A percentile compares a stretch with the other conserved stretches of the same genome.
Conservation (phyloP, 2,113 vertebrate species). For the Ictalurus punctatus region DNA sequence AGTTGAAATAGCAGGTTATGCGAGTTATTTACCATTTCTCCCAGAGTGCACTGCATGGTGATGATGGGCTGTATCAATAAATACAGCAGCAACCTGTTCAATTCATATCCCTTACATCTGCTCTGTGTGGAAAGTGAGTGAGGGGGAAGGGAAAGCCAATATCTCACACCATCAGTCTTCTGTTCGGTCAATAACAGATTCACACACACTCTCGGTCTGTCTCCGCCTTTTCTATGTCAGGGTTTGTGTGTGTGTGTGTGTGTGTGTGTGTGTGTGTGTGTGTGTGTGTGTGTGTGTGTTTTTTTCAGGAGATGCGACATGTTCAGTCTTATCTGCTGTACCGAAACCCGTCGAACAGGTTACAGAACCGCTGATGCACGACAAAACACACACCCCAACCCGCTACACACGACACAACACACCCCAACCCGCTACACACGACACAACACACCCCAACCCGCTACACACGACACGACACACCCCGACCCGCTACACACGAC, state of each 20-base stretch:
- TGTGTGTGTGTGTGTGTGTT: too few species aligned
- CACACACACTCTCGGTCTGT: neutral
- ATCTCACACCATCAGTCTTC: neutral
- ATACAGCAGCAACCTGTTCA: neutral
- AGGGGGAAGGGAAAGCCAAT: neutral
- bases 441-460: neutral
- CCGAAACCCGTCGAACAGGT: slow-evolving; percentile 14
- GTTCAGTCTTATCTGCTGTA: neutral
- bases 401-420: too few species aligned
- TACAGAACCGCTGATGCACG: neutral
- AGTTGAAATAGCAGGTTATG: neutral
- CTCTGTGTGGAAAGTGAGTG: neutral
- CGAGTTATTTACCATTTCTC: neutral
- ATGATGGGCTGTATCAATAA: neutral
- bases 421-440: neutral
- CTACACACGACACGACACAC: too few species aligned
- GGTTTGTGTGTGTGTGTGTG: too few species aligned
- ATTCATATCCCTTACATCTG: neutral
- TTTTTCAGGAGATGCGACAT: neutral
- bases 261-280: too few species aligned
- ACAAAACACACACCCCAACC: neutral
- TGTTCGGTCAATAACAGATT: neutral
- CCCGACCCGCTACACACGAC: neutral
- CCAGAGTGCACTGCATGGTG: neutral
- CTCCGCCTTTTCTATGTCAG: neutral